Evolutionary conservation across 2,113 vertebrate genomes (phyloP).

Genomic region (Polypterus senegalus): DNA sequence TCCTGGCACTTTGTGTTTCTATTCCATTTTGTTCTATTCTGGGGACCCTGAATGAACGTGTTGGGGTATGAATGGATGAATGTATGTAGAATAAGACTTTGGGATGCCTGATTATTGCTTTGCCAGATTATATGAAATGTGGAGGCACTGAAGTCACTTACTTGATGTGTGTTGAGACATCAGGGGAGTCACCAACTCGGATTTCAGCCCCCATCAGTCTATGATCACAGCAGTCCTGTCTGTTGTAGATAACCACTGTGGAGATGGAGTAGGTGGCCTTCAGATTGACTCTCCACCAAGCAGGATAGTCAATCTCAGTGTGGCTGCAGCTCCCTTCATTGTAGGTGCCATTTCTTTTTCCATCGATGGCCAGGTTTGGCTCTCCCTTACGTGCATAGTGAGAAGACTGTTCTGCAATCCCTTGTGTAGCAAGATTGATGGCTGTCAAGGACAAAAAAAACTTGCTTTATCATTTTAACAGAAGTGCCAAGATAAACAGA

Average conservation of each 20-base stretch:
- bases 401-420: not conserved
- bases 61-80: too few species aligned
- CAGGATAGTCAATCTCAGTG: not conserved
- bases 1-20: too few species aligned
- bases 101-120: too few species aligned
- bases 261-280: not conserved
- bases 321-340: not conserved
- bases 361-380: not conserved
- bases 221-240: not conserved
- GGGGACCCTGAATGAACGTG: too few species aligned
- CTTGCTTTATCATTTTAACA: too few species aligned
- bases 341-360: not conserved
- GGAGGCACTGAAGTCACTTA: too few species aligned
- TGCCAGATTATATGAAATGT: too few species aligned
- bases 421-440: not conserved
- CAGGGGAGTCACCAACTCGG: not conserved
- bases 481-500: too few species aligned
- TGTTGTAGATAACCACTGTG: not conserved
- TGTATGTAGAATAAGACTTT: too few species aligned
- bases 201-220: not conserved
- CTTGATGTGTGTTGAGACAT: too few species aligned
- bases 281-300: conserved; percentile 1
- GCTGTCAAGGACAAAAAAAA: not conserved
- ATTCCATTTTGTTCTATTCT: too few species aligned
- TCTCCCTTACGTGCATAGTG: not conserved